Base-by-base conservation (phyloP, 2,797 vertebrate species). In the Sebastes variabilis region DNA sequence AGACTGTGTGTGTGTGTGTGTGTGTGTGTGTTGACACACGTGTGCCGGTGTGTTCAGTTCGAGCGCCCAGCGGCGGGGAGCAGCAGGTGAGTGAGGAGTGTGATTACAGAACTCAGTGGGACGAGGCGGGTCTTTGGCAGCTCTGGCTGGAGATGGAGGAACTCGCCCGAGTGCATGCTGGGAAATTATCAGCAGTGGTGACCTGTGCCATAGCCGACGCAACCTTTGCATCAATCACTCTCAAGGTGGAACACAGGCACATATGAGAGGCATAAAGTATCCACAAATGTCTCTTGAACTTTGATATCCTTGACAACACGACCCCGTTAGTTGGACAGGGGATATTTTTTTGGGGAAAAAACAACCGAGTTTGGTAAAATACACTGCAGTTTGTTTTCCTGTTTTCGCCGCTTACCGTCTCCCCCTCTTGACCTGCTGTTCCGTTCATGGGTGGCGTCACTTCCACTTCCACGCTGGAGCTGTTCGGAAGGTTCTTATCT, bases 401-500 rank as follows among this genome's bases (percentile, higher is more conserved):
- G 24, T 24, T 38, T 46, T 25, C 8, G 22, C 71, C 38, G 77
- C 95, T 95, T 87, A 96, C 95, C 72, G 95, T 85, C 42, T 99
- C 98, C 6, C 95, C 96, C 54, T 96, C 97, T 86, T 97, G 97
- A 38, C 96, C 97, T 0, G 97, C 95, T 12, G 94, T 96, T 88
- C 98, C 98, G 6, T 99, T 99, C 90, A 96, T 97, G 0, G 98
- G 96, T 42, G 98, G 97, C 9, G 97, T 97, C 86, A 98, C 96
- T 88, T 98, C 98, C 87, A 98, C 97, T 91, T 99, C 98, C 29
- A 97, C 97, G 84, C 96, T 98, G 66, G 97, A 96, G 94, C 96
- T 97, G 93, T 97, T 98, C 1, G 97, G 97, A 36, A 97, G 96
- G 87, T 98, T 97, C 92, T 97, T 99, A 83, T 98, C 98, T 97